Percentiles rank a stretch among this genome's conserved stretches.
phyloP scores from a whole-genome alignment of 1,140 invertebrate genomes.

The Meloidogyne exigua region DNA sequence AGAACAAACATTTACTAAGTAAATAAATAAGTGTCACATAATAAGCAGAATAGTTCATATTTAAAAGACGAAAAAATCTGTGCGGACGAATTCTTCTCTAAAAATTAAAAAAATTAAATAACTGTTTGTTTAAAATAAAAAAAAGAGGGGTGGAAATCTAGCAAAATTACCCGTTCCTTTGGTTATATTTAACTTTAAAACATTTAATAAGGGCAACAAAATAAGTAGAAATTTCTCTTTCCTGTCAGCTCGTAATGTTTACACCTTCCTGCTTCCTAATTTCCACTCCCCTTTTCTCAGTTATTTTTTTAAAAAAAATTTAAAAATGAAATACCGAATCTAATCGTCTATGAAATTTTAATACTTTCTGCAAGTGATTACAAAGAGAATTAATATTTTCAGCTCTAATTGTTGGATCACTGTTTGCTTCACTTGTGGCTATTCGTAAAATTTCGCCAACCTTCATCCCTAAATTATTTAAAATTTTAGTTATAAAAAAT shows the following conservation, averaged over 20 bases:
- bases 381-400: constrained; percentile 53
- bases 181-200: too few relatives aligned
- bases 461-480: constrained; percentile 48
- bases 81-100: constrained; percentile 55
- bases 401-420: constrained; percentile 50
- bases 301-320: background rate
- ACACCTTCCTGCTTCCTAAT: too few relatives aligned
- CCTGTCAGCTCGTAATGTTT: too few relatives aligned
- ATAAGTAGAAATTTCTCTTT: too few relatives aligned
- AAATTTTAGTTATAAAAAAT: background rate
- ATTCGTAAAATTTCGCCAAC: constrained; percentile 58
- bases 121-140: too few relatives aligned
- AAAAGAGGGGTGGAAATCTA: too few relatives aligned
- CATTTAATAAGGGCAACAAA: too few relatives aligned
- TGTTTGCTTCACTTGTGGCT: constrained; percentile 54
- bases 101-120: constrained; percentile 20
- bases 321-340: constrained; percentile 41
- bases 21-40: constrained; percentile 59
- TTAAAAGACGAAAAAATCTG: constrained; percentile 56
- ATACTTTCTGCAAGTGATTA: constrained; percentile 53
- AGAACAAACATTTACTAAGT: constrained; percentile 53
- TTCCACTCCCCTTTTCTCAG: too few relatives aligned
- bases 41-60: constrained; percentile 59
- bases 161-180: too few relatives aligned
- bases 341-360: constrained; percentile 54